Evolutionary conservation across 2,888 invertebrate species (phyloP), one percentile per base, ranked within the genome.

Genomic region (Harpalus rufipes): DNA sequence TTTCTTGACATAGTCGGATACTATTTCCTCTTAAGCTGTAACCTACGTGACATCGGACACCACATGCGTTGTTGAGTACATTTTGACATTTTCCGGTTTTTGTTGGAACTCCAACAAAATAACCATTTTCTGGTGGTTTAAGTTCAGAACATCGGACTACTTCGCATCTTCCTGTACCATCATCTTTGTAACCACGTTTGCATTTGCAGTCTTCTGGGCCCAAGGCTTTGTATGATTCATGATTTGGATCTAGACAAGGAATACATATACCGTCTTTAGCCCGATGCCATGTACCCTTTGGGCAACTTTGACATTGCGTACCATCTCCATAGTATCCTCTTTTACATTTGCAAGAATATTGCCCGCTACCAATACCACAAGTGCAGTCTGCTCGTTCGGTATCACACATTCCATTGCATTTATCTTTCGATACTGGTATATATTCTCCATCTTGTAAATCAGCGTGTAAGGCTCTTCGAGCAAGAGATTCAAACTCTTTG

Each of bases 31-130:
- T 88, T 39, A 91, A 87, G 79, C 89, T 89, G 89, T 93, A 95
- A 0, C 95, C 95, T 32, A 94, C 93, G 87, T 93, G 92, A 88
- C 95, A 95, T 63, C 94, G 91, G 7, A 94, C 91, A 0, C 95
- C 95, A 89, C 95, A 95, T 0, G 94, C 95, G n/a, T 94, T 94
- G 88, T 95, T 94, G 76, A 95, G 91, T 6, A 94, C 94, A 87
- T 93, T 94, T 85, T 92, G 92, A 88, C 95, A 95, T 39, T 92
- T 91, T 58, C 92, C 92, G 74, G 90, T 90, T 87, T 94, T 94
- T 7, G 59, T 39, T 39, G 83, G 83, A 21, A 83, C 76, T 0
- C 83, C 83, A 1, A 95, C 94, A 88, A 95, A 94, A 89, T 94
- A 94, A 4, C 95, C 95, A 88, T 94, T 93, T 80, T 92, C 91